Evolutionary conservation across 2,888 invertebrate species (phyloP), one percentile per base, ranked within the genome.

Genomic region (Cecidostiba fungosa): DNA sequence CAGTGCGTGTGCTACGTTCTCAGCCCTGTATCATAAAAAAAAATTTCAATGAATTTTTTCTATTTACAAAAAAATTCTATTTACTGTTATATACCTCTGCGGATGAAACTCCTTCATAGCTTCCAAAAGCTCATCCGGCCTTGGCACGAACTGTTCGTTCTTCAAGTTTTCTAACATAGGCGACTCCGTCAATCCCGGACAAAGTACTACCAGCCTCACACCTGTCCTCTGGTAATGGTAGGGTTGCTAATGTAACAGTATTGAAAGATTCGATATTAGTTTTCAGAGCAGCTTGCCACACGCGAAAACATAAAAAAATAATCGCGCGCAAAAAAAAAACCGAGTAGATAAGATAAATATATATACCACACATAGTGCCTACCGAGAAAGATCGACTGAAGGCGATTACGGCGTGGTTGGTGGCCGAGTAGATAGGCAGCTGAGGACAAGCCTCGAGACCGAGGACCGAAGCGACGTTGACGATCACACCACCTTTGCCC

Each of bases 391-490:
- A 92, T 77, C 92, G 90, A 84, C 91, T 93, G 77, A 93, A 91
- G 50, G 92, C 92, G 74, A 94, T 90, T 23, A 93, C 92, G 0
- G 92, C 93, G 87, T 93, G 92, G 90, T 96, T 96, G 0, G 96
- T 95, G 0, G 95, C 95, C 36, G 94, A 94, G 90, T 96, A 96
- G n/a, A 95, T 92, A 0, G 96, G 95, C 23, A 94, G 90, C 43
- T 93, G 94, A 39, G 94, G 94, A 62, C 94, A 92, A 0, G 94
- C 92, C 88, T 94, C 93, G 72, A 94, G 93, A 0, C 96, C 96
- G 85, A 95, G 94, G 32, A 95, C 94, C 0, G 96, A 96, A 0
- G 95, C 94, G 32, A 96, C 93, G 90, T 96, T 96, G n/a, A 96
- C 94, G 74, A 96, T 94, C 0, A 94, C 94, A 0, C 96, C 96